phyloP scores from a whole-genome alignment of 1,140 invertebrate species.

The Vollenhovia emeryi region DNA sequence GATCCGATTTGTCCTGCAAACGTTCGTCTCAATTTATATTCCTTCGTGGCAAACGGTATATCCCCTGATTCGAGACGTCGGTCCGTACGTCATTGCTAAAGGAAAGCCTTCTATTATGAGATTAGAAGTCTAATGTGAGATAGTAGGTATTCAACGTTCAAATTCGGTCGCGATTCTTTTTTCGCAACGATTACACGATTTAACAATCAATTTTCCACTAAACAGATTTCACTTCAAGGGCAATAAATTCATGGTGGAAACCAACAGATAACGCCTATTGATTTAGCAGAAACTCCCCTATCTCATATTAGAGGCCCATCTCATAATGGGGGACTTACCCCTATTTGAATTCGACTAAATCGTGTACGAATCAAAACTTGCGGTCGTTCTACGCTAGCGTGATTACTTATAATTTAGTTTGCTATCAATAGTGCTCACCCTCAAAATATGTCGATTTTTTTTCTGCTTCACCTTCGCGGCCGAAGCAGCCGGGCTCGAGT shows the following conservation, averaged over 20 bases:
- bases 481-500: slow-evolving; percentile 15
- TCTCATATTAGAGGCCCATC: too few relatives aligned
- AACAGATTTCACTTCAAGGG: too few relatives aligned
- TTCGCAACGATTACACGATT: too few relatives aligned
- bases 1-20: slow-evolving; percentile 31
- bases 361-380: slow-evolving; percentile 44
- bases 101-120: too few relatives aligned
- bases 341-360: slow-evolving; percentile 67
- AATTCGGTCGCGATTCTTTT: too few relatives aligned
- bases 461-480: slow-evolving; percentile 2
- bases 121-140: too few relatives aligned
- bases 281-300: too few relatives aligned
- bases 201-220: too few relatives aligned
- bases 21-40: not conserved
- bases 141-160: too few relatives aligned
- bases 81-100: slow-evolving; percentile 60
- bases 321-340: too few relatives aligned
- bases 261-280: too few relatives aligned
- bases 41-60: not conserved
- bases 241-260: too few relatives aligned
- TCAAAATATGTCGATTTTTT: slow-evolving; percentile 44
- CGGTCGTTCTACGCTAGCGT: slow-evolving; percentile 52
- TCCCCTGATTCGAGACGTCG: slow-evolving; percentile 16
- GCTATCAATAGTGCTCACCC: slow-evolving; percentile 37
- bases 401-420: slow-evolving; percentile 63